phyloP scores from a whole-genome alignment of 2,888 invertebrate genomes.

The Tricholauxania praeusta region DNA sequence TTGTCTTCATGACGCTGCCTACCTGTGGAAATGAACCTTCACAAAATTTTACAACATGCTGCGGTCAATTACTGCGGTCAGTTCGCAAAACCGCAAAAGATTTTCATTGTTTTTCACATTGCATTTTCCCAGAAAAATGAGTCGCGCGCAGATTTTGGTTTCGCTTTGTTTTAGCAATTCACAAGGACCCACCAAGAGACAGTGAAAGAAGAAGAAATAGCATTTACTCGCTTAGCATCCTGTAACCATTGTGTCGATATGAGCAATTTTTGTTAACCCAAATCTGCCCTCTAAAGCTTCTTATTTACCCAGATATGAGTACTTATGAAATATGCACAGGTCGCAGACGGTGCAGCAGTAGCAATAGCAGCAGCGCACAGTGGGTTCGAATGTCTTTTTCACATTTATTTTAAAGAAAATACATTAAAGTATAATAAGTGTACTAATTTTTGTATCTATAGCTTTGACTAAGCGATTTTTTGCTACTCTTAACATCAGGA shows the following conservation, averaged over 20 bases:
- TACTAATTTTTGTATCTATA: too few species aligned
- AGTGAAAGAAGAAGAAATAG: too few species aligned
- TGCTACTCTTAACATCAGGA: too few species aligned
- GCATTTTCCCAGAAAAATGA: neutral
- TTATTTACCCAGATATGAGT: neutral
- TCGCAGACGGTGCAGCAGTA: neutral
- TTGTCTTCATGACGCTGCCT: too few species aligned
- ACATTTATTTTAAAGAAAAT: too few species aligned
- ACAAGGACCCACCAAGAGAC: slow-evolving; percentile 11
- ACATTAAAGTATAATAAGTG: too few species aligned
- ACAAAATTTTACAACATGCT: slow-evolving; percentile 14
- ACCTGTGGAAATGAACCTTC: slow-evolving; percentile 32
- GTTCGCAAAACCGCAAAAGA: slow-evolving; percentile 18
- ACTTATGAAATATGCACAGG: neutral
- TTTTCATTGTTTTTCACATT: neutral
- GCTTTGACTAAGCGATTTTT: too few species aligned
- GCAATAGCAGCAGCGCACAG: neutral
- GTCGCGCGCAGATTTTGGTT: slow-evolving; percentile 4
- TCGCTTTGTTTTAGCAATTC: slow-evolving; percentile 4
- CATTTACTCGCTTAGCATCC: neutral
- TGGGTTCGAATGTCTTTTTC: too few species aligned
- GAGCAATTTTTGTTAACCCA: slow-evolving; percentile 11
- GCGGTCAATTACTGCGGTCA: neutral
- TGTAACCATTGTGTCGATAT: slow-evolving; percentile 13
- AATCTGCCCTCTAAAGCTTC: neutral